Percentiles rank a stretch among this genome's conserved stretches.
These are phyloP conservation scores for Tiaroga cobitis DNA, from an alignment of 2,797 vertebrate species.

Conservation along the genomic window DNA sequence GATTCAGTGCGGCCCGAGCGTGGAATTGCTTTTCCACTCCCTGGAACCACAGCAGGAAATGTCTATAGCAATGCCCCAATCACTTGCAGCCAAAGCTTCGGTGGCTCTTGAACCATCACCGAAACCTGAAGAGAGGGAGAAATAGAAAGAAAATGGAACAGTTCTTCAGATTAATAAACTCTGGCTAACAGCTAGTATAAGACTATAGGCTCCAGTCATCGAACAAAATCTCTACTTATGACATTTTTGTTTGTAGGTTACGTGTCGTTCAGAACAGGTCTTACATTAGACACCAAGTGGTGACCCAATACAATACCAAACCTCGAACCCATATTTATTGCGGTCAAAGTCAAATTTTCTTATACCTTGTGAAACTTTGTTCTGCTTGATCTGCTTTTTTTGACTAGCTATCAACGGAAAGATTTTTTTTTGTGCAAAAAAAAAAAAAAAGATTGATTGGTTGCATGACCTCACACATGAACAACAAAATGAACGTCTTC, in stretches of 20 bases:
- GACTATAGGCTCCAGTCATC: constrained; percentile 10
- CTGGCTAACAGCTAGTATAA: constrained; percentile 18
- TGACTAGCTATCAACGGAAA: not conserved
- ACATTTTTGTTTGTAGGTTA: not conserved
- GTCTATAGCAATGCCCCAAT: constrained; percentile 76
- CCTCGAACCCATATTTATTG: not conserved
- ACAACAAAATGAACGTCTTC: not conserved
- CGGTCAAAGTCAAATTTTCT: not conserved
- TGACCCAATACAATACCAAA: not conserved
- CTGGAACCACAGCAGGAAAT: constrained; percentile 77
- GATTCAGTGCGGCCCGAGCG: constrained; percentile 80
- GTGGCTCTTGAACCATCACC: constrained; percentile 61
- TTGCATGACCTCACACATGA: not conserved
- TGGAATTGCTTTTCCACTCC: constrained; percentile 84
- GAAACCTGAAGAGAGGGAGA: constrained; percentile 58
- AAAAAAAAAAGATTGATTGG: not conserved
- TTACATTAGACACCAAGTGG: not conserved
- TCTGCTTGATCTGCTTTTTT: not conserved
- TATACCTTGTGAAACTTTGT: not conserved
- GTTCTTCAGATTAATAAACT: constrained; percentile 31
- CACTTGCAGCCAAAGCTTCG: constrained; percentile 70
- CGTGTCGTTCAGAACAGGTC: not conserved
- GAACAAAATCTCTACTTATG: not conserved
- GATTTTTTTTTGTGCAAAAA: not conserved
- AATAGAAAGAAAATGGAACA: constrained; percentile 59